Percentiles rank a stretch among this genome's conserved stretches.
phyloP scores from a whole-genome alignment of 2,888 invertebrate genomes.

The Ennomos fuscantarius region DNA sequence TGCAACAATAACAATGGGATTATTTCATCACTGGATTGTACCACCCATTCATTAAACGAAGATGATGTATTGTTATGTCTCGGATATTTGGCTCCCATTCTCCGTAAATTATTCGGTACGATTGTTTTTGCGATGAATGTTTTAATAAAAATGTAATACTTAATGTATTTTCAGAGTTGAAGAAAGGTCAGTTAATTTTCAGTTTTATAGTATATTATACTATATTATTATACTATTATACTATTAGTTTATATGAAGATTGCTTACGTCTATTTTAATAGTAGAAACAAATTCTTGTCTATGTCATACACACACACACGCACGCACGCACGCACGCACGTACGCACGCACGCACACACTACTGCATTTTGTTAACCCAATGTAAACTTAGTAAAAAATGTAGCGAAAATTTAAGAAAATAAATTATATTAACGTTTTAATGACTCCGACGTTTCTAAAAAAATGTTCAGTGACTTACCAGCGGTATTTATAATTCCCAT shows the following conservation, averaged over 20 bases:
- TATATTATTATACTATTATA: not conserved
- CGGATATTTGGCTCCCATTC: constrained; percentile 17
- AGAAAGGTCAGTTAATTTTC: not conserved
- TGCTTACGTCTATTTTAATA: too few species aligned
- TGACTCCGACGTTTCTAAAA: not conserved
- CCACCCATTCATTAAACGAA: constrained; percentile 23
- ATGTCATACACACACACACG: too few species aligned
- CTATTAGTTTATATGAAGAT: not conserved
- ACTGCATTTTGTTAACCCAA: not conserved
- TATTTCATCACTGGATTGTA: constrained; percentile 22
- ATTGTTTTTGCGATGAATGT: constrained; percentile 7
- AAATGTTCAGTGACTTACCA: not conserved
- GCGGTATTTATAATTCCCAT: constrained; percentile 14
- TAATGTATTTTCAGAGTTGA: not conserved
- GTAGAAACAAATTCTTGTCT: too few species aligned
- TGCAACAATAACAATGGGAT: constrained; percentile 13
- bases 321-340: too few species aligned
- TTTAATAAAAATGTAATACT: constrained; percentile 5
- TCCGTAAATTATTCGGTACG: constrained; percentile 12
- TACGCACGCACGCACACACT: too few species aligned
- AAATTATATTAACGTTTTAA: not conserved
- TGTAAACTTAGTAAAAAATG: not conserved
- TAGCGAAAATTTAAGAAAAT: not conserved
- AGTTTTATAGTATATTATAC: too few species aligned
- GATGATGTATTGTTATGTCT: constrained; percentile 26